phyloP scores from a whole-genome alignment of 2,888 invertebrate genomes.

The Trissolcus brochymenae region DNA sequence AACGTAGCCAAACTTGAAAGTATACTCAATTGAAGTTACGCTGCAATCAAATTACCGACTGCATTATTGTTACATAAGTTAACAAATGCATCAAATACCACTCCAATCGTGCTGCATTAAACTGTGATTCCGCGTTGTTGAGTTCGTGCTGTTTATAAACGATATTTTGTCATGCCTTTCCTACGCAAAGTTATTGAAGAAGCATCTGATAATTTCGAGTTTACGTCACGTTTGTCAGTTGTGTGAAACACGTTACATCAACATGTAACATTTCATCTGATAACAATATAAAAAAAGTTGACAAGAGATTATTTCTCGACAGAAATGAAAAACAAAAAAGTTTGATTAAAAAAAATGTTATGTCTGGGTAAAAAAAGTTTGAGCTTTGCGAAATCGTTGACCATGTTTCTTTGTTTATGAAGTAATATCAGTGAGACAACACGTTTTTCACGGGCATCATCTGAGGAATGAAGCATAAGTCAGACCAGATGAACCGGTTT shows the following conservation, averaged over 20 bases:
- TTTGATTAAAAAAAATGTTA: too few relatives aligned
- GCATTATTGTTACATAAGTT: slow-evolving; percentile 11
- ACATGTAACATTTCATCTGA: background rate
- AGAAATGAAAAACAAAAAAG: background rate
- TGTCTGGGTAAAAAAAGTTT: too few relatives aligned
- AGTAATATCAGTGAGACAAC: too few relatives aligned
- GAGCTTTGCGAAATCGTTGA: too few relatives aligned
- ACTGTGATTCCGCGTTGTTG: slow-evolving; percentile 5
- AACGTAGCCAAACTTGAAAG: slow-evolving; percentile 17
- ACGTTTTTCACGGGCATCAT: background rate
- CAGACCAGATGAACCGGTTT: slow-evolving; percentile 1
- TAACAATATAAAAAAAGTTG: background rate
- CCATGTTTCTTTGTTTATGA: too few relatives aligned
- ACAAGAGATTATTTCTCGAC: background rate
- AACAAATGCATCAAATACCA: slow-evolving; percentile 10
- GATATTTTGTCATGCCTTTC: slow-evolving; percentile 2
- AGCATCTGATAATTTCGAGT: background rate
- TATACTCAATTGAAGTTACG: slow-evolving; percentile 6
- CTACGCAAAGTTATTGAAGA: slow-evolving; percentile 4
- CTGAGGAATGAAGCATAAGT: background rate
- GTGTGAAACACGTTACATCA: background rate
- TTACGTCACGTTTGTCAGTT: slow-evolving; percentile 2
- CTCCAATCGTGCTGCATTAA: slow-evolving; percentile 6
- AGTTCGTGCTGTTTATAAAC: background rate
- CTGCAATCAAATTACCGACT: slow-evolving; percentile 26